These are phyloP conservation scores for Cryptoprocta ferox DNA, from an alignment of 2,797 vertebrate genomes.

Conservation along the genomic window DNA sequence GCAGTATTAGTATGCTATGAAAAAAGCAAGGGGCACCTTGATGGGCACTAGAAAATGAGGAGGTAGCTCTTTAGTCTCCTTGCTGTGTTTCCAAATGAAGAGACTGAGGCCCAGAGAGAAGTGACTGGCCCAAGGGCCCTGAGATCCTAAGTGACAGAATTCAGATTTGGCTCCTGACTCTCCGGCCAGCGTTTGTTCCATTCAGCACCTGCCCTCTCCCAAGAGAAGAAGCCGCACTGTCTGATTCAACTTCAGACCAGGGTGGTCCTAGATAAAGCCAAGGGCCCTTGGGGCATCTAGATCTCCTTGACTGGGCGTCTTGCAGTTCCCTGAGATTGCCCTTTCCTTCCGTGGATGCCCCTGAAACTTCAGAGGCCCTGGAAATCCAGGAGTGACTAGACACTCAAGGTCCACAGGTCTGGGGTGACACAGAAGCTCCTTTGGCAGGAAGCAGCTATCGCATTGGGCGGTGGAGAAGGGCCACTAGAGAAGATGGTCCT, in stretches of 20 bases:
- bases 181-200: not conserved
- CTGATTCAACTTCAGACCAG: not conserved
- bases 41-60: not conserved
- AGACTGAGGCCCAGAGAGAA: not conserved
- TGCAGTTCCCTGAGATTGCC: not conserved
- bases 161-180: not conserved
- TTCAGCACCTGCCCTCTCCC: not conserved
- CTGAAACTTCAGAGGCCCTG: not conserved
- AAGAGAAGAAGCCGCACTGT: not conserved
- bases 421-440: not conserved
- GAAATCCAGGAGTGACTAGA: not conserved
- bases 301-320: not conserved
- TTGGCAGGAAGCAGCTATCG: not conserved
- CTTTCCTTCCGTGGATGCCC: not conserved
- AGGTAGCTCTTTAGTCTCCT: not conserved
- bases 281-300: not conserved
- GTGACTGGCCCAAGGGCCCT: not conserved
- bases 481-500: not conserved
- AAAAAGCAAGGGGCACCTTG: not conserved
- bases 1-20: not conserved
- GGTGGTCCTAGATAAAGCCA: not conserved
- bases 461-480: not conserved
- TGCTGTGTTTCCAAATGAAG: slow-evolving; percentile 14
- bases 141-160: not conserved
- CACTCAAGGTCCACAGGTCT: not conserved